Evolutionary conservation across 2,888 invertebrate species (phyloP), one percentile per base, ranked within the genome.

Genomic region (Phragmatobia fuliginosa): DNA sequence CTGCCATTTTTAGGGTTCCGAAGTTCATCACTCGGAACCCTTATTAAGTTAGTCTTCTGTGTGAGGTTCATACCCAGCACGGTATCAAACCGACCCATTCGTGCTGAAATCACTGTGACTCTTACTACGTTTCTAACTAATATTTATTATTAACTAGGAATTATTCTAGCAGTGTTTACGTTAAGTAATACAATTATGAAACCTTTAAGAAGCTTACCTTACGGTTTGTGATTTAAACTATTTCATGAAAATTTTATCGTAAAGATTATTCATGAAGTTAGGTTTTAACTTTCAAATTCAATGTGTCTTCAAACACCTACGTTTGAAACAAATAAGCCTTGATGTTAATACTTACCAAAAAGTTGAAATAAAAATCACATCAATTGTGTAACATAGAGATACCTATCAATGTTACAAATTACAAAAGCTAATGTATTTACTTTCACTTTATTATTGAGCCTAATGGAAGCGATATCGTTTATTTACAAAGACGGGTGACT

Each of bases 401-500:
- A 75, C 76, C 79, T 83, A 83, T 82, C 77, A 70, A 70, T 64
- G 72, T 71, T 76, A 84, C 83, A 82, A 83, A 82, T 86, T 78
- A 84, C 78, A 72, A 74, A n/a, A 73, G 61, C 70, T 79, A 80
- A 84, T 85, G 78, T 86, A 81, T 85, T 85, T 83, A 83, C 85
- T 78, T 83, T 82, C 74, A 82, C 81, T 83, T 83, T 81, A 81
- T 84, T 81, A 83, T 79, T 79, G 80, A 75, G 71, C 71, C 74
- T 85, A 86, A 87, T 88, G 83, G 84, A 81, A 81, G 75, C 78
- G 79, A 84, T 84, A 83, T 74, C 77, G 73, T 74, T 82, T 81
- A 79, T 80, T 80, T 80, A 84, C 74, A 70, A 83, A 79, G 81
- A 77, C 74, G 85, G 78, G 76, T 81, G 83, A 78, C 77, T 88